Evolutionary conservation across 2,113 vertebrate genomes (phyloP).

Genomic region (Mionectes macconnelli): DNA sequence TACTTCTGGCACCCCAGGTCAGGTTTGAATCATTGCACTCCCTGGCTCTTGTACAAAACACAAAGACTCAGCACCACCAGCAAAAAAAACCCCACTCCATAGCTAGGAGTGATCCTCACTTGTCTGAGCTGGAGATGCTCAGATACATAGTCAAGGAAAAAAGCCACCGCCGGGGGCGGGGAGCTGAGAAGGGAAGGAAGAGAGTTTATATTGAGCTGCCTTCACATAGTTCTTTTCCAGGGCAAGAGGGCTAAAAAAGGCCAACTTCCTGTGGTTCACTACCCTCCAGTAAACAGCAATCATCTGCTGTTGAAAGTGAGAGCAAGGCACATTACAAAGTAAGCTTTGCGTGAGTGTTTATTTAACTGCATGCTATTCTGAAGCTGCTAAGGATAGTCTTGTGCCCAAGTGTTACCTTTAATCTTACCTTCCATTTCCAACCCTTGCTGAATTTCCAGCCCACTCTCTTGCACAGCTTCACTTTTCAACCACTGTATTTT

Average conservation of each 20-base stretch:
- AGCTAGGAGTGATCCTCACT: neutral
- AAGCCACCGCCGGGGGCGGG: neutral
- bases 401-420: slow-evolving; percentile 55
- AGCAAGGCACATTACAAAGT: slow-evolving; percentile 12
- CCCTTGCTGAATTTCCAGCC: slow-evolving; percentile 62
- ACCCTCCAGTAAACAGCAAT: slow-evolving; percentile 44
- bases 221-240: neutral
- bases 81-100: neutral
- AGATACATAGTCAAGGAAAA: neutral
- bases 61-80: neutral
- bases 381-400: slow-evolving; percentile 56
- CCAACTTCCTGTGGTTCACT: slow-evolving; percentile 16
- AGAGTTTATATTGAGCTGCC: neutral
- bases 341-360: neutral
- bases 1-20: neutral
- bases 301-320: slow-evolving; percentile 34
- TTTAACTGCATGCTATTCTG: slow-evolving; percentile 53
- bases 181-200: neutral
- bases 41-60: neutral
- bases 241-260: slow-evolving; percentile 11
- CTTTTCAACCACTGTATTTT: slow-evolving; percentile 42
- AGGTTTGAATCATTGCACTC: neutral
- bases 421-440: slow-evolving; percentile 72
- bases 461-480: slow-evolving; percentile 37
- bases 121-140: neutral